phyloP scores from a whole-genome alignment of 2,113 vertebrate genomes.

The Cynopterus brachyotis region DNA sequence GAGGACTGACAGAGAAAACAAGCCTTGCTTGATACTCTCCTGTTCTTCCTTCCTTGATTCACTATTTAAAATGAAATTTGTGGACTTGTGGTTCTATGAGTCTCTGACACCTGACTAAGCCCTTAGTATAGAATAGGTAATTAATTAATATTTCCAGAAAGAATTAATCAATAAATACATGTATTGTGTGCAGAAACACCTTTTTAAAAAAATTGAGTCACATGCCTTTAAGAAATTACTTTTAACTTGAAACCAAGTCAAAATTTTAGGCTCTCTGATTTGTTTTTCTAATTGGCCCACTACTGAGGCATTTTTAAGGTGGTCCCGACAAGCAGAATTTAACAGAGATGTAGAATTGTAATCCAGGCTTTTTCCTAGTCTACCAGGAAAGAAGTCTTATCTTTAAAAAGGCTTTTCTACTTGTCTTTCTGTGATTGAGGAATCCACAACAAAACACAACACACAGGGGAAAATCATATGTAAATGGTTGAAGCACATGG shows the following conservation, averaged over 20 bases:
- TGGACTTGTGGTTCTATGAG: background rate
- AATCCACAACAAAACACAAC: background rate
- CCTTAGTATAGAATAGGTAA: background rate
- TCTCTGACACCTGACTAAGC: background rate
- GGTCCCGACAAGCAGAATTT: background rate
- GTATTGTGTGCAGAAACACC: background rate
- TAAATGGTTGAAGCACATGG: background rate
- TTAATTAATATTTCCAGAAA: background rate
- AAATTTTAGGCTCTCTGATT: background rate
- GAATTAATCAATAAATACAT: background rate
- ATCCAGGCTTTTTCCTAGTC: background rate
- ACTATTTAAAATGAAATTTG: slow-evolving; percentile 14
- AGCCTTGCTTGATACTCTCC: background rate
- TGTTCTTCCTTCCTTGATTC: background rate
- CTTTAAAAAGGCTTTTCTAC: background rate
- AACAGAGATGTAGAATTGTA: background rate
- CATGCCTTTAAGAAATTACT: slow-evolving; percentile 23
- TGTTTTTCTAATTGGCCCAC: background rate
- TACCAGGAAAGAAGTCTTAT: background rate
- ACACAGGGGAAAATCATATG: background rate
- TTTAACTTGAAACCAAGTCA: slow-evolving; percentile 43
- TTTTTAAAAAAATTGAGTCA: slow-evolving; percentile 48
- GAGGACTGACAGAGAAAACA: background rate
- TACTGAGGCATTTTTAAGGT: background rate
- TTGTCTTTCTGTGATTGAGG: background rate